These are phyloP conservation scores for Ectobius pallidus DNA, from an alignment of 2,888 invertebrate species.

Conservation along the genomic window DNA sequence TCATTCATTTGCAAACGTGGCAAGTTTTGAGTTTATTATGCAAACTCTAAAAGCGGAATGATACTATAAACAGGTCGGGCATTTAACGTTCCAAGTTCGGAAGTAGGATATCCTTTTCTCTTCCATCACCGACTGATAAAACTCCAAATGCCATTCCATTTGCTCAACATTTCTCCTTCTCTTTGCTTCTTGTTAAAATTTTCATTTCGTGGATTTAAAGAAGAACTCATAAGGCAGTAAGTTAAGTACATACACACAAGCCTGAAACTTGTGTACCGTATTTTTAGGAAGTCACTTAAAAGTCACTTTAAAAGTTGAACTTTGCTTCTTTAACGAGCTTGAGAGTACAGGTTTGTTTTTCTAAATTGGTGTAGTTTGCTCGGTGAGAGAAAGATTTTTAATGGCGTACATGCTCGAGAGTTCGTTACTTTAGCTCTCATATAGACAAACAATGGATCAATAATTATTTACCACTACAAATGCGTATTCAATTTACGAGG, in stretches of 20 bases:
- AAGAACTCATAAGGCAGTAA: background rate
- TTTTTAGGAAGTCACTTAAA: conserved; percentile 5
- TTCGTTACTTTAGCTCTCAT: background rate
- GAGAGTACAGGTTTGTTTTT: conserved; percentile 12
- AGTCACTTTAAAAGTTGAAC: conserved; percentile 12
- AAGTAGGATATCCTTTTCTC: background rate
- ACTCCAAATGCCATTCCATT: background rate
- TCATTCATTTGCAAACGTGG: too few species aligned
- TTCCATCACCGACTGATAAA: background rate
- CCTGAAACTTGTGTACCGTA: background rate
- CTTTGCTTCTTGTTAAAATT: background rate
- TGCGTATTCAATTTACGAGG: too few species aligned
- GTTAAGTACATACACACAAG: background rate
- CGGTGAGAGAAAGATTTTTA: background rate
- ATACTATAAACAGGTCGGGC: too few species aligned
- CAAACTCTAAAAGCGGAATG: too few species aligned
- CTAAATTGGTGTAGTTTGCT: background rate
- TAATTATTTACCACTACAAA: background rate
- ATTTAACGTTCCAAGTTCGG: background rate
- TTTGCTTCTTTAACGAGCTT: conserved; percentile 15
- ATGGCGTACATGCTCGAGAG: background rate
- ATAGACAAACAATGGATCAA: background rate
- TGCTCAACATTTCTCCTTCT: background rate
- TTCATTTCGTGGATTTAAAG: background rate
- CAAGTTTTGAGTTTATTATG: too few species aligned